Conservation (phyloP, 2,797 vertebrate genomes). For the Ptychobarbus kaznakovi region DNA sequence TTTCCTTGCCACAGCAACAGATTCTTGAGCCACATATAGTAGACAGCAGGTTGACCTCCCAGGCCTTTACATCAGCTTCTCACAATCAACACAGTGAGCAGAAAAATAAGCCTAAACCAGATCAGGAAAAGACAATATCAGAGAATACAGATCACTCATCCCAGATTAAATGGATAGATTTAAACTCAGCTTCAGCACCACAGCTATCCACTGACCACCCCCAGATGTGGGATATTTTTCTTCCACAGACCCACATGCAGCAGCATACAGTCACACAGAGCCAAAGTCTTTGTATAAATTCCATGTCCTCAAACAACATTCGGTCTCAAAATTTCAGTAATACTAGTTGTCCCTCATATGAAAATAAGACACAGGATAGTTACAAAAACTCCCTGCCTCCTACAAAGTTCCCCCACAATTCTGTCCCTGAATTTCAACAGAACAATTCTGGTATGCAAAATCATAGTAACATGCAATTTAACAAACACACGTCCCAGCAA, state of each 20-base stretch:
- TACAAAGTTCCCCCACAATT: conserved; percentile 73
- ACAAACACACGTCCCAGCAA: conserved; percentile 73
- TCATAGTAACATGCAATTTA: conserved; percentile 64
- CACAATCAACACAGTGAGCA: conserved; percentile 63
- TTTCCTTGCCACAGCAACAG: conserved; percentile 49
- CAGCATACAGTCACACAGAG: conserved; percentile 70
- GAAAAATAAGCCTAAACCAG: conserved; percentile 62
- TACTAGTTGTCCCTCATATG: conserved; percentile 72
- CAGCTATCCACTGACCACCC: conserved; percentile 70
- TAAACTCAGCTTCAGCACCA: conserved; percentile 77
- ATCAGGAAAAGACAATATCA: conserved; percentile 66
- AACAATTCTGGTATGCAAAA: conserved; percentile 66
- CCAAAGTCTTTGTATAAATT: conserved; percentile 80
- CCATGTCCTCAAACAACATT: conserved; percentile 73
- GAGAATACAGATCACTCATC: conserved; percentile 69
- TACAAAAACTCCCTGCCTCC: conserved; percentile 73
- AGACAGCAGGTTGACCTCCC: conserved; percentile 58
- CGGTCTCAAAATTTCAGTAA: conserved; percentile 77
- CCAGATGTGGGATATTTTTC: conserved; percentile 78
- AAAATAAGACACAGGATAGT: conserved; percentile 69
- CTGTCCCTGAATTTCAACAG: conserved; percentile 80
- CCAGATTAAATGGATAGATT: conserved; percentile 84
- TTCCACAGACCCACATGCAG: conserved; percentile 73
- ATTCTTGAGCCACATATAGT: conserved; percentile 58
- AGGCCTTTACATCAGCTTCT: conserved; percentile 65